Evolutionary conservation across 2,888 invertebrate genomes (phyloP), one percentile per base, ranked within the genome.

Genomic region (Platycnemis pennipes): DNA sequence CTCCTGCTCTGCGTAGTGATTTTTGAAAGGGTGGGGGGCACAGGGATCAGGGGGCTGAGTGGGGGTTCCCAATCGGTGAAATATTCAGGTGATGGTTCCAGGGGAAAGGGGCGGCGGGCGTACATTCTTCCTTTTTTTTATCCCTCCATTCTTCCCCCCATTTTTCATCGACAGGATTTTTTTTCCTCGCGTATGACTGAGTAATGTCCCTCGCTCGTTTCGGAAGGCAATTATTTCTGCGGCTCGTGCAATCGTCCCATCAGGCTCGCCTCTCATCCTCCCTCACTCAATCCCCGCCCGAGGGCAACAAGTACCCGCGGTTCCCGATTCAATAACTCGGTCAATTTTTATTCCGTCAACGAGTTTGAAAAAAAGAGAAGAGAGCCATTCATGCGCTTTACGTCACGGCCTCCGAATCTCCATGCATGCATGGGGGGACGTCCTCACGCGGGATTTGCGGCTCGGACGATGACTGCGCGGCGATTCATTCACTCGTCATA

Each of bases 31-130:
- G 63, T 22, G 5, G 63, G 63, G 26, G 63, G 63, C 7, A 26
- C 5, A 26, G n/a, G 63, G 63, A 26, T 63, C 7, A 77, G 77
- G 77, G 31, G 13, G 31, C 31, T 26, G 77, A n/a, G 63, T 63
- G 63, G 11, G 63, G 42, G 8, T 56, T 22, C 37, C 53, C 56
- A 56, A 89, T 89, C 22, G 91, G 91, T 91, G 91, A 91, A 91
- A 91, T 91, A 91, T 91, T 91, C 91, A 91, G 91, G 91, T 91
- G 91, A 63, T 63, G 91, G 89, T 31, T 77, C 77, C 77, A 37
- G 77, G 77, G 77, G 13, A n/a, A n/a, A 49, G 19, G 31, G 77
- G 53, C 56, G 91, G 88, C 37, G 44, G 26, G 37, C 31, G 77
- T 63, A 26, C n/a, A 7, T 63, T 63, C 2, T 26, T 26, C 63